Conservation (phyloP, 2,888 invertebrate genomes). For the Heliconius sara region DNA sequence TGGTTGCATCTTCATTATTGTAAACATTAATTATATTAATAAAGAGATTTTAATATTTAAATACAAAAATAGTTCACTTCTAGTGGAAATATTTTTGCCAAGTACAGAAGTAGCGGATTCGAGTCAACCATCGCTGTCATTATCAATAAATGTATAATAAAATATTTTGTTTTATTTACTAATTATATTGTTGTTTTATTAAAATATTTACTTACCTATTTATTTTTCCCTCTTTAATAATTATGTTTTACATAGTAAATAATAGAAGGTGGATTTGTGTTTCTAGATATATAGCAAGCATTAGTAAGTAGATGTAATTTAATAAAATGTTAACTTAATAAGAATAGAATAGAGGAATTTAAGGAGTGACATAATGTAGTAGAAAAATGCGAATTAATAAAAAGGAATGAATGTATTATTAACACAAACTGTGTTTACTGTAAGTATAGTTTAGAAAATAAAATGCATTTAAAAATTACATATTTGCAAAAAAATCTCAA, state of each 20-base stretch:
- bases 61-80: slow-evolving; percentile 79
- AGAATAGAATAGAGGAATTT: neutral
- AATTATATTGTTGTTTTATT: slow-evolving; percentile 34
- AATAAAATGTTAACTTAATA: no score
- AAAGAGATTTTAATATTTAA: slow-evolving; percentile 83
- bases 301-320: neutral
- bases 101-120: slow-evolving; percentile 74
- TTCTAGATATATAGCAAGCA: neutral
- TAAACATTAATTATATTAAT: slow-evolving; percentile 61
- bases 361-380: no score
- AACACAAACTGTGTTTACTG: no score
- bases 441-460: no score
- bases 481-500: no score
- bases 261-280: neutral
- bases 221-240: neutral
- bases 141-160: slow-evolving; percentile 84
- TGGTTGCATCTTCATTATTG: slow-evolving; percentile 74
- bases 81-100: slow-evolving; percentile 84
- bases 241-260: neutral
- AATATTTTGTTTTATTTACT: slow-evolving; percentile 55
- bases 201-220: slow-evolving; percentile 2
- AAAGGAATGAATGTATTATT: no score
- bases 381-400: no score
- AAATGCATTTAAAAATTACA: no score
- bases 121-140: slow-evolving; percentile 84